These are phyloP conservation scores for Danionella cerebrum DNA, from an alignment of 2,113 vertebrate species.

Conservation along the genomic window DNA sequence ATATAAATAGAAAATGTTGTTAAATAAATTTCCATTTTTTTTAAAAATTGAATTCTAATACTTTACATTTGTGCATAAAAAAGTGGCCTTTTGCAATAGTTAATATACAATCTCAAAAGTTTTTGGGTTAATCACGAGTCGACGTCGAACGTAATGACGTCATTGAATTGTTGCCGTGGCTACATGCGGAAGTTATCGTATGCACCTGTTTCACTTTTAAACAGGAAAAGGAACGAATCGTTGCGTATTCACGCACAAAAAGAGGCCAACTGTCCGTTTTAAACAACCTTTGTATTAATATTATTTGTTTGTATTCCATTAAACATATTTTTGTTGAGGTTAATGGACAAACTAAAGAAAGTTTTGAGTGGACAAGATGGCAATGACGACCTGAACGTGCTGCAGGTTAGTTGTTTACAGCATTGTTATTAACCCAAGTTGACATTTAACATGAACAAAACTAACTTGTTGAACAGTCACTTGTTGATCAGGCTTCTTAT, in stretches of 20 bases:
- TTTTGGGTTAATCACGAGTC: too few relatives aligned
- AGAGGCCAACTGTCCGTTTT: not conserved
- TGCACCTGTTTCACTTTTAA: constrained; percentile 51
- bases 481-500: not conserved
- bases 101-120: too few relatives aligned
- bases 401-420: constrained; percentile 52
- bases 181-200: constrained; percentile 45
- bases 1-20: too few relatives aligned
- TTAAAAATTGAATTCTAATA: too few relatives aligned
- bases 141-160: constrained; percentile 31
- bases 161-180: constrained; percentile 1
- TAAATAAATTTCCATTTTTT: too few relatives aligned
- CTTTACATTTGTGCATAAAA: too few relatives aligned
- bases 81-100: too few relatives aligned
- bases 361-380: constrained; percentile 77
- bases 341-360: constrained; percentile 84
- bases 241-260: not conserved
- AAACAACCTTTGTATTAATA: not conserved
- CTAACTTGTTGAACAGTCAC: too few relatives aligned
- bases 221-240: constrained; percentile 21
- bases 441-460: too few relatives aligned
- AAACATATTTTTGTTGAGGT: not conserved
- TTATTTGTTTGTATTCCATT: not conserved
- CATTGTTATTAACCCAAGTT: too few relatives aligned
- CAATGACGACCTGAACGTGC: constrained; percentile 63